Percentiles rank a stretch among this genome's conserved stretches.
Conservation (phyloP, 2,888 invertebrate species). For the Melipona beecheii region DNA sequence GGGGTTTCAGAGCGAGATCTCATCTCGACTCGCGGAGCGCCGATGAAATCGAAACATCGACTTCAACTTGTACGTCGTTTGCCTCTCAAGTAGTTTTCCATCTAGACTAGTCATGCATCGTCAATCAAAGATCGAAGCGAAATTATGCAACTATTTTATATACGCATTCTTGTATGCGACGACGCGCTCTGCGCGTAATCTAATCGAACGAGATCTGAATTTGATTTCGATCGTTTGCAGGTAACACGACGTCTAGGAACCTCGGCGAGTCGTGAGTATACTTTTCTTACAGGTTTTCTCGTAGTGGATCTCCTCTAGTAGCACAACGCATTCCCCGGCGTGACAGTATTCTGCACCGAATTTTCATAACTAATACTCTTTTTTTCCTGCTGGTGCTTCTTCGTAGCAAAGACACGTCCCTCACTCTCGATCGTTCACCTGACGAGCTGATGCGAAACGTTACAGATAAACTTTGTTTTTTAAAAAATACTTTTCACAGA, state of each 20-base stretch:
- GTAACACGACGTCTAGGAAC: constrained; percentile 77
- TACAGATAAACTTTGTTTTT: not conserved
- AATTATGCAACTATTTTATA: not conserved
- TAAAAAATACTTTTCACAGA: not conserved
- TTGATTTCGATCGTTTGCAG: constrained; percentile 73
- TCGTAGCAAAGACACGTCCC: not conserved
- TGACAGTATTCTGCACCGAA: constrained; percentile 39
- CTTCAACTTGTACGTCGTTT: not conserved
- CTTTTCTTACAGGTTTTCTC: not conserved
- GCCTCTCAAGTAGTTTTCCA: not conserved
- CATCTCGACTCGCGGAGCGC: no score
- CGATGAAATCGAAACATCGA: not conserved
- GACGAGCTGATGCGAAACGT: not conserved
- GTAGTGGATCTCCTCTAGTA: constrained; percentile 21
- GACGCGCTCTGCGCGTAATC: no score
- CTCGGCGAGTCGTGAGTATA: constrained; percentile 83
- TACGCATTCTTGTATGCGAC: no score
- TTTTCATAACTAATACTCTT: constrained; percentile 60
- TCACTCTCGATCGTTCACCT: not conserved
- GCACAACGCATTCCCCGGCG: constrained; percentile 50
- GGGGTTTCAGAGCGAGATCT: not conserved
- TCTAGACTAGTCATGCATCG: no score
- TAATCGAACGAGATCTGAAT: constrained; percentile 20
- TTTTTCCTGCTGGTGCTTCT: constrained; percentile 31
- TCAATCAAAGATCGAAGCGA: not conserved